Conservation (phyloP, 92 coral and sea anemone genomes). For the Palythoa grandis region DNA sequence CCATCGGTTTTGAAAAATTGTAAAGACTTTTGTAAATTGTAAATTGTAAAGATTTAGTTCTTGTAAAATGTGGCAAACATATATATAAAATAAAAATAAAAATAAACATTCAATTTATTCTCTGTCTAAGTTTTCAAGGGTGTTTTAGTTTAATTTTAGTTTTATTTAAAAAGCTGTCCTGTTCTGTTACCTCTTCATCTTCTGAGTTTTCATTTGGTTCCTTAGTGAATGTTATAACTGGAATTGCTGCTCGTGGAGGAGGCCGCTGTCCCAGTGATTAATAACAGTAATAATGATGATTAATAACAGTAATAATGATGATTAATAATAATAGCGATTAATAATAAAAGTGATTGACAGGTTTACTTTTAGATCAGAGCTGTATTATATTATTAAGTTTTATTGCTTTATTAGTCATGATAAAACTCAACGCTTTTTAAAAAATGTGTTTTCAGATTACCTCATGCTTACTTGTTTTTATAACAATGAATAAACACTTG, state of each 20-base stretch:
- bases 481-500: no score
- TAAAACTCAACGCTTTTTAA: not conserved
- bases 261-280: not conserved
- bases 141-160: not conserved
- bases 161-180: not conserved
- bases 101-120: no score
- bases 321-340: no score
- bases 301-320: no score
- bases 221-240: constrained; percentile 34
- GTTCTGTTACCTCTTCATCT: constrained; percentile 47
- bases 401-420: not conserved
- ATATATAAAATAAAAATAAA: no score
- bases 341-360: not conserved
- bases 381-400: not conserved
- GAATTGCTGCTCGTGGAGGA: not conserved
- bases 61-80: no score
- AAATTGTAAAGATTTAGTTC: no score
- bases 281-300: no score
- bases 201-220: constrained; percentile 60
- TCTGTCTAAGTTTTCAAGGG: no score
- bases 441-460: not conserved
- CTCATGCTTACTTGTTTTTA: not conserved
- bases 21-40: no score
- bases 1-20: no score
- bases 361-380: not conserved